Evolutionary conservation across 1,140 invertebrate species (phyloP).

Genomic region (Neuroterus valhalla): DNA sequence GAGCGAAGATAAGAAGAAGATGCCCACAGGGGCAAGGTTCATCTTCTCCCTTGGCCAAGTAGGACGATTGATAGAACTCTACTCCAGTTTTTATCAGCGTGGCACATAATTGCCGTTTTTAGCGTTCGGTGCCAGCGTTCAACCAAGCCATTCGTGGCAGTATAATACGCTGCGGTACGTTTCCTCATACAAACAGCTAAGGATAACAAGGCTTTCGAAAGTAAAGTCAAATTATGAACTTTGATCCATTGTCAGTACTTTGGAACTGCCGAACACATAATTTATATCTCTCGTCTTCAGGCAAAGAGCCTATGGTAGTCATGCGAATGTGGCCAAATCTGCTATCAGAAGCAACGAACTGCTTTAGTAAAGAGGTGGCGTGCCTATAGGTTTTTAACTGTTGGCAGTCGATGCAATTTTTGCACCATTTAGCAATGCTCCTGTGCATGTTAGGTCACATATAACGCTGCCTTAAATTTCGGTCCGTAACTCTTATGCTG

Average conservation of each 20-base stretch:
- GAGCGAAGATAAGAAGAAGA: too few species aligned
- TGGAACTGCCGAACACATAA: conserved; percentile 62
- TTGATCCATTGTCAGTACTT: conserved; percentile 34
- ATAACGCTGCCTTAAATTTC: neutral
- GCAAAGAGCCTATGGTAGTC: conserved; percentile 73
- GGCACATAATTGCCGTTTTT: too few species aligned
- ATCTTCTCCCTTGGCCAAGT: too few species aligned
- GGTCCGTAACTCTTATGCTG: neutral
- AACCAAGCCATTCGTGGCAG: too few species aligned
- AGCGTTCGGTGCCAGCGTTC: too few species aligned
- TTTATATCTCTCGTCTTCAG: conserved; percentile 52
- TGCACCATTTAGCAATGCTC: conserved; percentile 36
- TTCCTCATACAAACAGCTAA: conserved; percentile 35
- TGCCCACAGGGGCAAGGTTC: too few species aligned
- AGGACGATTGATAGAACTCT: too few species aligned
- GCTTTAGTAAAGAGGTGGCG: neutral
- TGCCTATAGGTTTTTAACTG: conserved; percentile 46
- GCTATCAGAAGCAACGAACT: neutral
- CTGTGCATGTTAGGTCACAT: conserved; percentile 42
- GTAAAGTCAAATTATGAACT: conserved; percentile 15
- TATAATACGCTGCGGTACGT: conserved; percentile 56
- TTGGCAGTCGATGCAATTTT: conserved; percentile 48
- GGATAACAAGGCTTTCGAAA: neutral
- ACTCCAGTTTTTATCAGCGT: too few species aligned
- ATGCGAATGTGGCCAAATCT: conserved; percentile 70